Evolutionary conservation across 37 sponge, comb jelly and placozoan genomes (phyloP), one percentile per base, ranked within the genome.

Genomic region (Amphimedon queenslandica): DNA sequence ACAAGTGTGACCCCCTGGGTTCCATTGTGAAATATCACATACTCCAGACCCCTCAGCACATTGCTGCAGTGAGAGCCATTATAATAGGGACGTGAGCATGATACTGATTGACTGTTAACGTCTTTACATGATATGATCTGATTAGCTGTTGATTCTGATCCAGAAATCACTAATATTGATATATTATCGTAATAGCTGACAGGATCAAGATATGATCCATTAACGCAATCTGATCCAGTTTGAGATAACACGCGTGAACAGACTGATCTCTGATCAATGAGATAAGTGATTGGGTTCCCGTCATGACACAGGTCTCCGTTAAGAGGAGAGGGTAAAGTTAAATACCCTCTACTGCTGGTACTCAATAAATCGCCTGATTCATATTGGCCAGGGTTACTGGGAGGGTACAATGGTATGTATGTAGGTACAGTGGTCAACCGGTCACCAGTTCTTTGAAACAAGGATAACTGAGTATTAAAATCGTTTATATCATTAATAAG

Each of bases 281-380:
- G 40, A 56, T 73, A 57, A 73, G 61, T 69, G 79, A 78, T 55
- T 32, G 79, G 79, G 79, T 78, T 78, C 20, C 79, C 70, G 63
- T 78, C 79, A 69, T 78, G 79, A 42, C 79, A 78, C 1, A 63
- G 63, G 6, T 37, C 29, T 37, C 70, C 58, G 47, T 78, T 78
- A 6, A 78, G 57, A 34, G 79, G 79, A 39, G 79, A 41, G 2
- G 79, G 79, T 8, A 78, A 56, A 69, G 70, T 32, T 13, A 78
- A 28, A 37, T 23, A 37, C 20, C 41, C 63, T n/a, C 30, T 6
- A 61, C 25, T 24, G 10, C 8, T 11, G n/a, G n/a, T n/a, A n/a
- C n/a, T n/a, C n/a, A n/a, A n/a, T 18, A 47, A 18, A 18, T 13
- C 53, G 8, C 53, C 53, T 18, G 68, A 67, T 10, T 10, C 21